Percentiles rank a stretch among this genome's conserved stretches.
phyloP scores from a whole-genome alignment of 2,888 invertebrate genomes.

The Epinotia bilunana region DNA sequence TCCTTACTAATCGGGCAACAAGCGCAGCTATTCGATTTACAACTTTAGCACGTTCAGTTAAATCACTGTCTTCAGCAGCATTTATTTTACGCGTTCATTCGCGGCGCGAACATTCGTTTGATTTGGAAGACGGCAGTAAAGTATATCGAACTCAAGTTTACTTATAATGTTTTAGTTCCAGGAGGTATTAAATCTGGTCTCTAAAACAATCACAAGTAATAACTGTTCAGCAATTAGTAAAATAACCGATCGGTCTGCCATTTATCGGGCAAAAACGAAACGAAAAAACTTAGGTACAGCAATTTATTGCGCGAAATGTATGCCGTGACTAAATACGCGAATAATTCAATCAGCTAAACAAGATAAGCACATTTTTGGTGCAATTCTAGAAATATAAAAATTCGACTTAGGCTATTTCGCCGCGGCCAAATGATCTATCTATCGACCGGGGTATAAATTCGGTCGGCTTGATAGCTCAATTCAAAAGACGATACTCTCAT shows the following conservation, averaged over 20 bases:
- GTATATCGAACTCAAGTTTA: not conserved
- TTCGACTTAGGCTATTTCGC: constrained; percentile 53
- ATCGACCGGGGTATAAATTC: constrained; percentile 52
- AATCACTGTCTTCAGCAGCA: too few relatives aligned
- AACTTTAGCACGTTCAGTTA: not conserved
- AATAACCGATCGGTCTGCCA: constrained; percentile 56
- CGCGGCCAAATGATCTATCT: constrained; percentile 52
- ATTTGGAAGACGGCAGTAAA: not conserved
- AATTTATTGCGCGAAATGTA: constrained; percentile 59
- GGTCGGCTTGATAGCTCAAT: constrained; percentile 67
- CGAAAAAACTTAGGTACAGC: constrained; percentile 54
- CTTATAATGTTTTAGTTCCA: constrained; percentile 1
- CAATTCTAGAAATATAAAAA: constrained; percentile 48
- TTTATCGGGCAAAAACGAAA: constrained; percentile 50
- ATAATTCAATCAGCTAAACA: constrained; percentile 51
- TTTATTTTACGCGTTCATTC: constrained; percentile 5
- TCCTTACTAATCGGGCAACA: constrained; percentile 5
- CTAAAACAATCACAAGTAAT: constrained; percentile 48
- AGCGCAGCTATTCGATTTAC: not conserved
- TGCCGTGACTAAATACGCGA: constrained; percentile 55
- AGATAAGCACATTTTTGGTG: constrained; percentile 39
- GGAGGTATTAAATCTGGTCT: not conserved
- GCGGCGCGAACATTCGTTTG: not conserved
- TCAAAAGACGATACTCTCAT: constrained; percentile 60
- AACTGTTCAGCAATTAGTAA: constrained; percentile 53